phyloP scores from a whole-genome alignment of 1,140 invertebrate species.

The Heliothis subflexa region DNA sequence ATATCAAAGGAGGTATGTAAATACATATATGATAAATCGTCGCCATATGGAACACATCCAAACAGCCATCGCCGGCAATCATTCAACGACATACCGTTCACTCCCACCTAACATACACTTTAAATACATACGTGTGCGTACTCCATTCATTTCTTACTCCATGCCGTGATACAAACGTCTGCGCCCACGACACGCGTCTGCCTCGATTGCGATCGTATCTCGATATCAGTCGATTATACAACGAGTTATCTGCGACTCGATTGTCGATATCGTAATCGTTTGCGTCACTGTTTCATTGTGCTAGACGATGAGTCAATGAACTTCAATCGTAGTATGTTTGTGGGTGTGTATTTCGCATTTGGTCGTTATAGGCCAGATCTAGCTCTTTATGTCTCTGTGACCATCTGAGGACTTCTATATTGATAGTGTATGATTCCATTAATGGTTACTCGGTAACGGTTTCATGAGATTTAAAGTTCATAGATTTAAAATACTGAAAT shows the following conservation, averaged over 20 bases:
- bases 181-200: constrained; percentile 55
- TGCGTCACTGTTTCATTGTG: constrained; percentile 60
- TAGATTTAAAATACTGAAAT: too few relatives aligned
- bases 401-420: too few relatives aligned
- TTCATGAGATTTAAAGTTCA: too few relatives aligned
- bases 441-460: too few relatives aligned
- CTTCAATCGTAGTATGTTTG: constrained; percentile 42
- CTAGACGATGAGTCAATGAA: constrained; percentile 52
- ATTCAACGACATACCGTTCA: constrained; percentile 6
- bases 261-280: constrained; percentile 66
- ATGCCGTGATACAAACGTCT: background rate
- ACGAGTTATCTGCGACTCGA: constrained; percentile 52
- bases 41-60: constrained; percentile 17
- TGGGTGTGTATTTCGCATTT: constrained; percentile 7
- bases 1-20: background rate
- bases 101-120: background rate
- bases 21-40: background rate
- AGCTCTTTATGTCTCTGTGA: background rate
- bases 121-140: background rate
- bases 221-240: constrained; percentile 62
- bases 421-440: too few relatives aligned
- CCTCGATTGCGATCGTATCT: constrained; percentile 60
- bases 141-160: constrained; percentile 23
- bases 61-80: background rate
- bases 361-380: background rate